Conservation (phyloP, 2,888 invertebrate genomes). For the Tuberolachnus salignus region DNA sequence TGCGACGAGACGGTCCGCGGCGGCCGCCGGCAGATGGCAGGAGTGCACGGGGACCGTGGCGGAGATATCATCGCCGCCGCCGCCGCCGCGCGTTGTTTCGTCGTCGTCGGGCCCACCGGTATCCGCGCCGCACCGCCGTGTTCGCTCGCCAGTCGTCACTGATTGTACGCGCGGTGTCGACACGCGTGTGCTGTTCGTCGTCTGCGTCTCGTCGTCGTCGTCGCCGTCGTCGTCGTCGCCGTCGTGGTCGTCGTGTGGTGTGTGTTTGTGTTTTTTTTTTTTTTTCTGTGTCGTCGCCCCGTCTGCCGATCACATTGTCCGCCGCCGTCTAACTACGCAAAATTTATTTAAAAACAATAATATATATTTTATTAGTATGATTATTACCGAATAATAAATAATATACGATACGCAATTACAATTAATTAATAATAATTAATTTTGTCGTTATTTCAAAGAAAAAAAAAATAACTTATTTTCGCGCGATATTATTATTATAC, state of each 20-base stretch:
- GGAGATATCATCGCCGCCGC: constrained; percentile 46
- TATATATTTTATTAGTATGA: background rate
- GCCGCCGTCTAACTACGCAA: constrained; percentile 11
- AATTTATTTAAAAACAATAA: background rate
- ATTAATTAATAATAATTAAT: background rate
- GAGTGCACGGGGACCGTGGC: constrained; percentile 51
- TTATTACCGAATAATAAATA: background rate
- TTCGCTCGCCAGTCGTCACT: constrained; percentile 54
- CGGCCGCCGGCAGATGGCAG: constrained; percentile 53
- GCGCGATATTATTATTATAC: background rate
- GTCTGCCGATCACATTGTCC: constrained; percentile 38
- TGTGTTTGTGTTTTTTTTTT: constrained; percentile 2
- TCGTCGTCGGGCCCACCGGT: constrained; percentile 38
- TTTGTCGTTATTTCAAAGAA: background rate
- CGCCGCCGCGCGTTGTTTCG: constrained; percentile 34
- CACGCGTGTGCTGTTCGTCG: constrained; percentile 50
- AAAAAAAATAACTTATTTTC: background rate
- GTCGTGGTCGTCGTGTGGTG: constrained; percentile 29
- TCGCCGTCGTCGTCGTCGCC: constrained; percentile 24
- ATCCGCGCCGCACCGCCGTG: constrained; percentile 30
- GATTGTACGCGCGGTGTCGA: constrained; percentile 56
- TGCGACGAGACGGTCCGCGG: background rate
- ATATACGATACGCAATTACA: too few species aligned
- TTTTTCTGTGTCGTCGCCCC: constrained; percentile 1
- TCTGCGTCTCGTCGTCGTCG: constrained; percentile 40